Percentiles rank a stretch among this genome's conserved stretches.
Evolutionary conservation across 1,140 invertebrate genomes (phyloP).

Genomic region (Lepidurus packardi): DNA sequence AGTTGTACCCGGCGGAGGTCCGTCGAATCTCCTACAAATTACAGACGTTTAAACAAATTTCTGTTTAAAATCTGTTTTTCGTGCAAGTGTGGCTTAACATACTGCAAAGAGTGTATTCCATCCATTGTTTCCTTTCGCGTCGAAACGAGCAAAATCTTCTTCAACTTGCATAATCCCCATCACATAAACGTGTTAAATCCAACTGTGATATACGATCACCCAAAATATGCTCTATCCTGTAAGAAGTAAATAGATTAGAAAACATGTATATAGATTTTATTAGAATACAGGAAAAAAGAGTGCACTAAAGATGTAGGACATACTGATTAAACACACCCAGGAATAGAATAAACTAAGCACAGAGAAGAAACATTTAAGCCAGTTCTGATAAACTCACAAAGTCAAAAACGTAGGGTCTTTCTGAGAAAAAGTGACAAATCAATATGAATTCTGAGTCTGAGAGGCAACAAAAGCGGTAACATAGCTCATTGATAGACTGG

Average conservation of each 20-base stretch:
- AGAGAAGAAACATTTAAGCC: not conserved
- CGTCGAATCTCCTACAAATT: conserved; percentile 55
- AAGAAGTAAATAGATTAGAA: not conserved
- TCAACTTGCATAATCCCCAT: not conserved
- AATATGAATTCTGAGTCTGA: not conserved
- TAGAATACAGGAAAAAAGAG: not conserved
- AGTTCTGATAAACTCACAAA: not conserved
- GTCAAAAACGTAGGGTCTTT: not conserved
- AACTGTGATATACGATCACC: not conserved
- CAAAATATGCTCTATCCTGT: not conserved
- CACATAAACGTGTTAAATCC: not conserved
- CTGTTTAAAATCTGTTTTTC: not conserved
- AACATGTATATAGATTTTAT: too few relatives aligned
- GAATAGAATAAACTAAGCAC: not conserved
- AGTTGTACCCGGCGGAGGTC: conserved; percentile 57
- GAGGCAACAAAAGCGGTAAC: not conserved
- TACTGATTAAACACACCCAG: not conserved
- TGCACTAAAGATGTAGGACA: not conserved
- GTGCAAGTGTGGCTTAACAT: not conserved
- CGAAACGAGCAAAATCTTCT: not conserved
- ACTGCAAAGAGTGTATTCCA: not conserved
- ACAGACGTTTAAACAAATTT: conserved; percentile 33
- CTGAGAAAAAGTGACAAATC: not conserved
- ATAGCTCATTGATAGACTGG: not conserved
- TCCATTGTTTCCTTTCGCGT: not conserved